Evolutionary conservation across 2,888 invertebrate species (phyloP).

Genomic region (Apantesis nais): DNA sequence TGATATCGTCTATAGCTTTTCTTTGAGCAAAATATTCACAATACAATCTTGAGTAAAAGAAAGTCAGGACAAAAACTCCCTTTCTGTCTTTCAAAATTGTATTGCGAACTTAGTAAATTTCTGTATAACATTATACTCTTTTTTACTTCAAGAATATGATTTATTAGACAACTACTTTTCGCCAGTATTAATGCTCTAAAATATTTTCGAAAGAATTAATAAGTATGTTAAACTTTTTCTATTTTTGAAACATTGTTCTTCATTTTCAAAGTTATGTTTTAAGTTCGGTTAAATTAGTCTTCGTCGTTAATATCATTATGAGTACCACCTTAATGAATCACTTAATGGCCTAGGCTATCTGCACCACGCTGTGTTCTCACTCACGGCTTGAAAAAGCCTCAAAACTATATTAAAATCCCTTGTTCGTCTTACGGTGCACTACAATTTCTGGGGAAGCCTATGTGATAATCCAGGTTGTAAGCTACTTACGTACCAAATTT

Average conservation of each 20-base stretch:
- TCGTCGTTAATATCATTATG: too few relatives aligned
- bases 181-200: not conserved
- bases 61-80: slow-evolving; percentile 5
- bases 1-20: slow-evolving; percentile 10
- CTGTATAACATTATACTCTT: not conserved
- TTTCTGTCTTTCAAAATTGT: not conserved
- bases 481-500: too few relatives aligned
- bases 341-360: not conserved
- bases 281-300: too few relatives aligned
- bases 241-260: too few relatives aligned
- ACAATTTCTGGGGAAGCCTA: too few relatives aligned
- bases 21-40: slow-evolving; percentile 12
- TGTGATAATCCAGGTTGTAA: too few relatives aligned
- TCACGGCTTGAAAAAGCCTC: too few relatives aligned
- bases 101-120: not conserved
- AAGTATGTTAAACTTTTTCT: not conserved
- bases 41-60: slow-evolving; percentile 7
- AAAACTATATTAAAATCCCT: too few relatives aligned
- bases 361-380: too few relatives aligned
- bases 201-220: not conserved
- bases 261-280: too few relatives aligned
- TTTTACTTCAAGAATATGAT: not conserved
- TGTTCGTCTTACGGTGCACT: too few relatives aligned
- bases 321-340: not conserved
- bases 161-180: not conserved